Evolutionary conservation across 1,140 invertebrate species (phyloP).

Genomic region (Sycobia sp.): DNA sequence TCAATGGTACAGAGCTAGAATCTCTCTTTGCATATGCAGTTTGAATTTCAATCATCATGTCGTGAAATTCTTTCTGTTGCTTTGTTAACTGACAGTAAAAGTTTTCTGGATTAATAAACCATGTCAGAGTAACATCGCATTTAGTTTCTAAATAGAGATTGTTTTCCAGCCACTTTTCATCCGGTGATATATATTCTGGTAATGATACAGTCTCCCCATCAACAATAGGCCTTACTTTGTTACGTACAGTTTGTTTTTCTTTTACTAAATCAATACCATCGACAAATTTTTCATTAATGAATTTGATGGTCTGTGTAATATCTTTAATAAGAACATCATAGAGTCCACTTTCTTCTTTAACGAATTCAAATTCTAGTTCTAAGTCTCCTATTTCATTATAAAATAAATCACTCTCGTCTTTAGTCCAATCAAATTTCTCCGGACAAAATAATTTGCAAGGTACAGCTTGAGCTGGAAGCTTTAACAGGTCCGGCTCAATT

Average conservation of each 20-base stretch:
- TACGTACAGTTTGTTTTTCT: slow-evolving; percentile 36
- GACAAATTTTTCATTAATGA: slow-evolving; percentile 52
- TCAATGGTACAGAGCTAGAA: slow-evolving; percentile 44
- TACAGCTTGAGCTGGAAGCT: slow-evolving; percentile 52
- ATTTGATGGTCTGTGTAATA: slow-evolving; percentile 26
- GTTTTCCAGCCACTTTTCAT: slow-evolving; percentile 51
- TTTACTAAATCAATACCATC: slow-evolving; percentile 40
- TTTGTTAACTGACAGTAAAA: slow-evolving; percentile 69
- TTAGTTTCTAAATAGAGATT: slow-evolving; percentile 44
- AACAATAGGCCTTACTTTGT: slow-evolving; percentile 5
- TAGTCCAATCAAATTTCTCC: slow-evolving; percentile 37
- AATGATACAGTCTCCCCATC: slow-evolving; percentile 7
- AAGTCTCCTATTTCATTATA: slow-evolving; percentile 33
- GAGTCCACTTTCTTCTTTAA: slow-evolving; percentile 43
- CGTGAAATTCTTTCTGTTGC: slow-evolving; percentile 62
- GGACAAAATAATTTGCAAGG: slow-evolving; percentile 51
- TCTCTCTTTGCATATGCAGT: slow-evolving; percentile 65
- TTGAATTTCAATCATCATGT: slow-evolving; percentile 74
- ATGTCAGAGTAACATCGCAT: slow-evolving; percentile 63
- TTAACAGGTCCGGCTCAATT: slow-evolving; percentile 44
- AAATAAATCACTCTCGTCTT: slow-evolving; percentile 41
- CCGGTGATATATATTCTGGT: slow-evolving; percentile 50
- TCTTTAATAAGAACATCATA: slow-evolving; percentile 50
- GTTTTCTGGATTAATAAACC: slow-evolving; percentile 70
- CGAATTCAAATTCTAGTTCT: slow-evolving; percentile 50